Conservation (phyloP, 2,113 vertebrate genomes). For the Pseudorhombus dupliciocellatus region DNA sequence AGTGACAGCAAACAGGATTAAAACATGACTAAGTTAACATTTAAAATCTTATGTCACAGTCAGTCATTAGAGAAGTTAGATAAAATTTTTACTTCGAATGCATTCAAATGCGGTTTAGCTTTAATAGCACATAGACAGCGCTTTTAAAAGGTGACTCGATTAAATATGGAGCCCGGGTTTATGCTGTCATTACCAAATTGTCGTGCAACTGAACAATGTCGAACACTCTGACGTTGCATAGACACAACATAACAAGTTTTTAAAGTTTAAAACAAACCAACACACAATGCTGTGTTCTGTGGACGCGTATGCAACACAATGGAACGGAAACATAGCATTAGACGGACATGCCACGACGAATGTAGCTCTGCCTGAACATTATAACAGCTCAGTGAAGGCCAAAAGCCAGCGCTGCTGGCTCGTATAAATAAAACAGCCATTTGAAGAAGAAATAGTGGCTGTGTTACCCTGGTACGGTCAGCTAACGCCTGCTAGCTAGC, state of each 20-base stretch:
- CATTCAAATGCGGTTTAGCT: not conserved
- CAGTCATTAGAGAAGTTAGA: no score
- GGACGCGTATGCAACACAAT: not conserved
- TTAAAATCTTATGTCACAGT: no score
- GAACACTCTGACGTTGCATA: no score
- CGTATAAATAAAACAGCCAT: not conserved
- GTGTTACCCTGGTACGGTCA: not conserved
- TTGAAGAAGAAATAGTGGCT: not conserved
- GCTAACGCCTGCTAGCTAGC: slow-evolving; percentile 29
- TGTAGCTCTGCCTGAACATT: not conserved
- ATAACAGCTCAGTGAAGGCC: not conserved
- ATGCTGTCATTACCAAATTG: not conserved
- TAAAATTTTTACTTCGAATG: no score
- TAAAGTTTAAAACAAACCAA: not conserved
- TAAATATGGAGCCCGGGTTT: not conserved
- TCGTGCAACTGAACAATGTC: no score
- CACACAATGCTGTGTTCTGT: no score
- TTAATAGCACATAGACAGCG: not conserved
- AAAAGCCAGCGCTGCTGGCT: no score
- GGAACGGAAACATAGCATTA: not conserved
- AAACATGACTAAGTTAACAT: no score
- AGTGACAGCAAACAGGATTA: no score
- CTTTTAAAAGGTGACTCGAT: not conserved
- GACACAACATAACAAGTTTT: not conserved
- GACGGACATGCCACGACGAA: not conserved